Evolutionary conservation across 2,113 vertebrate species (phyloP).

Genomic region (Trematocara unimaculatum): DNA sequence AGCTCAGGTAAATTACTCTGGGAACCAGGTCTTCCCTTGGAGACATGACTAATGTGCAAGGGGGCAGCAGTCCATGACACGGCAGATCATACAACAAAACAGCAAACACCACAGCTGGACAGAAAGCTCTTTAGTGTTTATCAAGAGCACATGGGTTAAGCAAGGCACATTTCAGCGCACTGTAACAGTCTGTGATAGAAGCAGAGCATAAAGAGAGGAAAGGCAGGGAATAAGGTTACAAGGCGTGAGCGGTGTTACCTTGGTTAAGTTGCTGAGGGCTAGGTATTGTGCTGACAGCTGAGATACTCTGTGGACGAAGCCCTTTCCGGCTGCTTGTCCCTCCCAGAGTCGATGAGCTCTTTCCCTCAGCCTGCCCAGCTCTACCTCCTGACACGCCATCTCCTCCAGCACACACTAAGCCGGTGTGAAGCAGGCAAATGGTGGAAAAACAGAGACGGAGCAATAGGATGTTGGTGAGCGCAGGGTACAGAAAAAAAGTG

Average conservation of each 20-base stretch:
- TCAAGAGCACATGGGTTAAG: slow-evolving; percentile 2
- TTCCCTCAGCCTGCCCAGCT: slow-evolving; percentile 88
- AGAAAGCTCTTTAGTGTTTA: background rate
- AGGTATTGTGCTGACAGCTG: slow-evolving; percentile 94
- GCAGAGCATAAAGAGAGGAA: background rate
- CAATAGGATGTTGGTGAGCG: background rate
- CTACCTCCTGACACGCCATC: slow-evolving; percentile 84
- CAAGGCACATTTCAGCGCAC: slow-evolving; percentile 1
- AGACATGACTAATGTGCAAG: background rate
- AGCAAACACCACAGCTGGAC: background rate
- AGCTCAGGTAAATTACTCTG: slow-evolving; percentile 1
- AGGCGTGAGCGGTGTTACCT: slow-evolving; percentile 76
- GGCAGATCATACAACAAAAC: background rate
- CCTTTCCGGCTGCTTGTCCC: slow-evolving; percentile 91
- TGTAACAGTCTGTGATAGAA: background rate
- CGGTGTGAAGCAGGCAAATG: slow-evolving; percentile 60
- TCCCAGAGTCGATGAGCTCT: slow-evolving; percentile 94
- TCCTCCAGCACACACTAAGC: slow-evolving; percentile 93
- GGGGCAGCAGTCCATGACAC: slow-evolving; percentile 2
- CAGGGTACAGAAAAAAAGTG: background rate
- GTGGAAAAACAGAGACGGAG: background rate
- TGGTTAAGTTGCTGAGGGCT: slow-evolving; percentile 93
- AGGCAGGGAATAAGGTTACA: background rate
- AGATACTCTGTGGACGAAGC: slow-evolving; percentile 94
- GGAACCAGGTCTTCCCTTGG: background rate